Base-by-base conservation (phyloP, 2,888 invertebrate species). In the Sminthurinus aureus region DNA sequence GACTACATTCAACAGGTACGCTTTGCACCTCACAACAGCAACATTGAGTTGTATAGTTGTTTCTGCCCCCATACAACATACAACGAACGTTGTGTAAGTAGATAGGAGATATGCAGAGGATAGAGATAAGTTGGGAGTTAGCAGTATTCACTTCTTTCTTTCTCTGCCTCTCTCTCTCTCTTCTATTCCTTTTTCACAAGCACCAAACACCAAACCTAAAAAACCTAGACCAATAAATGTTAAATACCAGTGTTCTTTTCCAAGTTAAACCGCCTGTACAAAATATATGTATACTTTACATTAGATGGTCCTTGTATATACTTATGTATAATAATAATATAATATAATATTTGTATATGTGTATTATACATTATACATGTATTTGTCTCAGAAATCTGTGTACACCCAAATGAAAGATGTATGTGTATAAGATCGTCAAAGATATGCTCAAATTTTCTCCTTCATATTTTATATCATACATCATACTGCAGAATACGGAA, bases 191-290 rank as follows among this genome's bases (percentile, higher is more conserved):
- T n/a, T n/a, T n/a, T n/a, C n/a, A n/a, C n/a, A n/a, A n/a, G n/a
- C n/a, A n/a, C n/a, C n/a, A n/a, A n/a, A n/a, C n/a, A n/a, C n/a
- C n/a, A n/a, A n/a, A n/a, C n/a, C n/a, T n/a, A 66, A 71, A 12
- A 71, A 20, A n/a, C 67, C 20, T 51, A 50, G 76, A 76, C 76
- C 76, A 76, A 76, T 76, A 76, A 76, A 76, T 52, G 76, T 76
- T 76, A 76, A 76, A 76, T 76, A 20, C 76, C 76, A 52, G 76
- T 76, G 20, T 76, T 76, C 52, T 76, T 51, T 76, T 20, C 76
- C 52, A 52, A 50, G 76, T 52, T 76, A 76, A 76, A 76, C 76
- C 76, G 76, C 76, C 76, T 52, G 76, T 76, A 52, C 52, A 76
- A 18, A 76, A 52, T 22, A 74, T 15, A 76, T 76, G 76, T 74